Evolutionary conservation across 2,888 invertebrate species (phyloP).

Genomic region (Lycocerus yunnanus): DNA sequence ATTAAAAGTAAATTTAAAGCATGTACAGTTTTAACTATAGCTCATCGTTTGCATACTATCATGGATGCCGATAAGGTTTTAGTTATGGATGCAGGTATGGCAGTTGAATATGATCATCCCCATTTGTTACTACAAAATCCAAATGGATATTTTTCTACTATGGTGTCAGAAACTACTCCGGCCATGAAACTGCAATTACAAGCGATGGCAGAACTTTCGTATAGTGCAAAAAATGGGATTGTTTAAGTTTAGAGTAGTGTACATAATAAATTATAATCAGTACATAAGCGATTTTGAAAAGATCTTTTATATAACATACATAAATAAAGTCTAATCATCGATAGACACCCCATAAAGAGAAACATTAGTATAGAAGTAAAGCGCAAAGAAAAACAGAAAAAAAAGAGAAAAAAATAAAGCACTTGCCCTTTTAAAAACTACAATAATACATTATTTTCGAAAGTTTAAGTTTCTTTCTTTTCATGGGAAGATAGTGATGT

Average conservation of each 20-base stretch:
- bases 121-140: constrained; percentile 45
- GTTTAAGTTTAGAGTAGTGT: not conserved
- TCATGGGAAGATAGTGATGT: too few relatives aligned
- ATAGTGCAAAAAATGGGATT: not conserved
- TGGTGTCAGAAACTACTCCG: constrained; percentile 47
- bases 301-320: too few relatives aligned
- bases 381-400: too few relatives aligned
- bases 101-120: constrained; percentile 60
- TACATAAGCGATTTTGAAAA: too few relatives aligned
- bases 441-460: too few relatives aligned
- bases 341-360: too few relatives aligned
- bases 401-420: too few relatives aligned
- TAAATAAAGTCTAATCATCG: too few relatives aligned
- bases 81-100: constrained; percentile 62
- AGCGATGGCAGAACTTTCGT: constrained; percentile 39
- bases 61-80: constrained; percentile 82
- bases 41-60: constrained; percentile 81
- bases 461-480: too few relatives aligned
- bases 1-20: constrained; percentile 74
- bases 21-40: constrained; percentile 82
- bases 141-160: constrained; percentile 40
- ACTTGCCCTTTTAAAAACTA: too few relatives aligned
- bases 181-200: constrained; percentile 40
- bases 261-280: not conserved
- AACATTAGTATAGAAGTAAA: too few relatives aligned